Base-by-base conservation (phyloP, 1,140 invertebrate genomes). In the Pectinophora gossypiella region DNA sequence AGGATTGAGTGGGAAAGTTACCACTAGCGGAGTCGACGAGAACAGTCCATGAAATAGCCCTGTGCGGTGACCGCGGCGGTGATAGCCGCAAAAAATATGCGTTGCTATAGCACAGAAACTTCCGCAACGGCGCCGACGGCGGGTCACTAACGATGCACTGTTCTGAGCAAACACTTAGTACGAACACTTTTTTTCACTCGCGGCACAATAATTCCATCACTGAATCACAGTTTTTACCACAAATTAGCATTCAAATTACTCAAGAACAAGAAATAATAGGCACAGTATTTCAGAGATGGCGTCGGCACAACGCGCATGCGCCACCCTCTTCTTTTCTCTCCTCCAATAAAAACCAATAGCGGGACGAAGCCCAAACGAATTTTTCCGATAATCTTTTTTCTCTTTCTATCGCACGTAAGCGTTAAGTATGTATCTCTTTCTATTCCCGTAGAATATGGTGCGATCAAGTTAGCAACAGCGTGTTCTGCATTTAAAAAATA, bases 261-360 rank as follows among this genome's bases (percentile, higher is more conserved):
- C 69, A 70, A 63, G 61, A 84, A 85, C 78, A 84, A 83, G 77
- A 82, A 87, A 66, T 63, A 68, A 78, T 74, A 75, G 72, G 77
- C 72, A 85, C 76, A 79, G 72, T 76, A 84, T 78, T 79, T 72
- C 59, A 81, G 79, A 86, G 84, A 88, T 88, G 86, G 86, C 86
- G 86, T 88, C 86, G 85, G 76, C 82, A 74, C 68, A 86, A 81
- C 80, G 83, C 86, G 86, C 86, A 88, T 87, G 86, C 84, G 84
- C 82, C 82, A 86, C 83, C 82, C 76, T 83, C 76, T 76, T 72
- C 56, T 42, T 48, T 57, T 57, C 57, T 68, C 47, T 68, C 64
- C 22, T 59, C 78, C 79, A 85, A 84, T 84, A 59, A 73, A 74
- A 72, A 59, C 47, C 44, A 59, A 66, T 72, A 60, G 68, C 59